Evolutionary conservation across 23 tunicate genomes (phyloP).

Genomic region (Corella eumyota): DNA sequence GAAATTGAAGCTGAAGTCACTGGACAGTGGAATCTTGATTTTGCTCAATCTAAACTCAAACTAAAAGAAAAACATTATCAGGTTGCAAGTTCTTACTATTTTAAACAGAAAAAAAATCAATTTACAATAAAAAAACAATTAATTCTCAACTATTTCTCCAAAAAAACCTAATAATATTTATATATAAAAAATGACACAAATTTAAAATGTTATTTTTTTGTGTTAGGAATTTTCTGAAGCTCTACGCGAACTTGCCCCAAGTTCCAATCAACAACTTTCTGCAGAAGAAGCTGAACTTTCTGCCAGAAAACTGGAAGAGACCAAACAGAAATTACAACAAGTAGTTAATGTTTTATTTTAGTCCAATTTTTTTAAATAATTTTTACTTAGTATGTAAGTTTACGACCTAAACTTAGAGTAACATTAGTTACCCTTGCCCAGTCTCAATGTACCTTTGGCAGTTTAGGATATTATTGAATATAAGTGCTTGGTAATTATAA

Average conservation of each 20-base stretch:
- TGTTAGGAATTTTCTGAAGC: slow-evolving; percentile 88
- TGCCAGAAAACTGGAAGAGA: slow-evolving; percentile 59
- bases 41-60: slow-evolving; percentile 72
- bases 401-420: too few species aligned
- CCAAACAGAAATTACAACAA: slow-evolving; percentile 48
- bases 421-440: too few species aligned
- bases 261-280: slow-evolving; percentile 47
- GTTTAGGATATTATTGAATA: too few species aligned
- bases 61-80: slow-evolving; percentile 94
- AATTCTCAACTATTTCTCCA: neutral
- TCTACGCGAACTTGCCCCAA: slow-evolving; percentile 76
- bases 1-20: slow-evolving; percentile 33
- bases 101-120: neutral
- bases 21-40: slow-evolving; percentile 67
- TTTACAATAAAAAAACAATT: neutral
- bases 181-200: neutral
- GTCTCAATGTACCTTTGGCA: too few species aligned
- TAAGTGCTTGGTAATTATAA: too few species aligned
- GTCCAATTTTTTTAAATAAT: too few species aligned
- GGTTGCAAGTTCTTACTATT: slow-evolving; percentile 11
- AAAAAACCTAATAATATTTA: neutral
- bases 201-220: neutral
- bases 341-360: slow-evolving; percentile 22
- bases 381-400: neutral
- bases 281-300: slow-evolving; percentile 64